A percentile compares a stretch with the other conserved stretches of the same genome.
phyloP scores from a whole-genome alignment of 2,797 vertebrate species.

The Tangara arthus region DNA sequence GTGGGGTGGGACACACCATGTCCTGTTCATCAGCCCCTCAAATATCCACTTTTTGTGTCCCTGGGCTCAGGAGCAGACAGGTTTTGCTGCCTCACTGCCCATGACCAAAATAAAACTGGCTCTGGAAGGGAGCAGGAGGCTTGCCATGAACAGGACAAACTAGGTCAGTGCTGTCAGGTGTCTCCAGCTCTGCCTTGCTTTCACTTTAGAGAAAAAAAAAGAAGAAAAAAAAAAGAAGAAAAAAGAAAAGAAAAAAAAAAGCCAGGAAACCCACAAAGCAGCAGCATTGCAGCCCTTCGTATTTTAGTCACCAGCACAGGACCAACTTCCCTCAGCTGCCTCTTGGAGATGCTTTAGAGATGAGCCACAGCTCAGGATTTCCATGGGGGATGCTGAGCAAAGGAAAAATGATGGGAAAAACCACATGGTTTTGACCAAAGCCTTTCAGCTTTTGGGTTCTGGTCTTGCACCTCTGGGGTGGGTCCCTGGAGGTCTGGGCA shows the following conservation, averaged over 20 bases:
- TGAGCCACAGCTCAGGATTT: neutral
- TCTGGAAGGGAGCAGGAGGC: neutral
- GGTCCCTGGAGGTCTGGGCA: accelerated
- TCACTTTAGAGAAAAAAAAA: neutral
- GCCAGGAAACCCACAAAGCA: neutral
- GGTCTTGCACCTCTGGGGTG: neutral
- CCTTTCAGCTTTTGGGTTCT: neutral
- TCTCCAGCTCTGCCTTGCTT: neutral
- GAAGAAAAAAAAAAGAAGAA: accelerated
- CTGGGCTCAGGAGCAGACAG: neutral
- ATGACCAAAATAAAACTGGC: neutral
- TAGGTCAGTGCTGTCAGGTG: neutral
- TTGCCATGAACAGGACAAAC: neutral
- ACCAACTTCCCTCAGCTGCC: neutral
- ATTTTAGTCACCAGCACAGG: accelerated
- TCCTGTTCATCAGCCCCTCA: neutral
- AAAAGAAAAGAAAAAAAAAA: neutral
- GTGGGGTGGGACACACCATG: neutral
- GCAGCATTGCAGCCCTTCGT: neutral
- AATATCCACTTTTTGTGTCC: accelerated
- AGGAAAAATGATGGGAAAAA: neutral
- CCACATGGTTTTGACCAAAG: neutral
- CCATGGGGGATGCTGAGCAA: neutral
- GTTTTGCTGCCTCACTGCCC: neutral
- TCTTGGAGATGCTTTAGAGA: neutral